phyloP scores from a whole-genome alignment of 1,140 invertebrate species.

The Helicoverpa armigera region DNA sequence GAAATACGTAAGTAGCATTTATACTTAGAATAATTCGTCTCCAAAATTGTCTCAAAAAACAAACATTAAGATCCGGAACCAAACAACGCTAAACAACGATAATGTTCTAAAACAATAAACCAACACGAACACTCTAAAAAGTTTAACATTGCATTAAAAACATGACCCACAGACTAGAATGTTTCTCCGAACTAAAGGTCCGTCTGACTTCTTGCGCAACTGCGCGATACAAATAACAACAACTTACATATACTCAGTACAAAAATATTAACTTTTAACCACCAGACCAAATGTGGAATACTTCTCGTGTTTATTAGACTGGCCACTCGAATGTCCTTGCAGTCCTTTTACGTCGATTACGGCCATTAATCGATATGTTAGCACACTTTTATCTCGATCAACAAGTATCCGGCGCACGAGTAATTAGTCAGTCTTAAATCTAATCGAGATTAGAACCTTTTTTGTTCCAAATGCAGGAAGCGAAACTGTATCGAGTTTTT shows the following conservation, averaged over 20 bases:
- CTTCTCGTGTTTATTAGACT: conserved; percentile 36
- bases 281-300: conserved; percentile 39
- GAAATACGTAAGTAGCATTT: too few relatives aligned
- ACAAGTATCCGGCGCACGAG: conserved; percentile 6
- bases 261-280: conserved; percentile 14
- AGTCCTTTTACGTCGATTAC: conserved; percentile 46
- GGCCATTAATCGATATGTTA: conserved; percentile 29
- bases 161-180: conserved; percentile 39
- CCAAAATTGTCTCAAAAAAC: neutral
- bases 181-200: conserved; percentile 27
- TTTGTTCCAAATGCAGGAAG: conserved; percentile 18
- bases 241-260: conserved; percentile 1
- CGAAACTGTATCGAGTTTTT: conserved; percentile 9
- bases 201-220: conserved; percentile 43
- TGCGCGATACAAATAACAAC: conserved; percentile 25
- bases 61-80: neutral
- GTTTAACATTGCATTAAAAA: conserved; percentile 20
- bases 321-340: conserved; percentile 34
- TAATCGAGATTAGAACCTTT: conserved; percentile 19
- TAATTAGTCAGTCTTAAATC: conserved; percentile 30
- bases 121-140: neutral
- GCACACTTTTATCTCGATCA: conserved; percentile 28
- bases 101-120: conserved; percentile 9
- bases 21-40: too few relatives aligned
- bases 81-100: conserved; percentile 10